These are phyloP conservation scores for Pelmatolapia mariae DNA, from an alignment of 2,113 vertebrate genomes.

Conservation along the genomic window DNA sequence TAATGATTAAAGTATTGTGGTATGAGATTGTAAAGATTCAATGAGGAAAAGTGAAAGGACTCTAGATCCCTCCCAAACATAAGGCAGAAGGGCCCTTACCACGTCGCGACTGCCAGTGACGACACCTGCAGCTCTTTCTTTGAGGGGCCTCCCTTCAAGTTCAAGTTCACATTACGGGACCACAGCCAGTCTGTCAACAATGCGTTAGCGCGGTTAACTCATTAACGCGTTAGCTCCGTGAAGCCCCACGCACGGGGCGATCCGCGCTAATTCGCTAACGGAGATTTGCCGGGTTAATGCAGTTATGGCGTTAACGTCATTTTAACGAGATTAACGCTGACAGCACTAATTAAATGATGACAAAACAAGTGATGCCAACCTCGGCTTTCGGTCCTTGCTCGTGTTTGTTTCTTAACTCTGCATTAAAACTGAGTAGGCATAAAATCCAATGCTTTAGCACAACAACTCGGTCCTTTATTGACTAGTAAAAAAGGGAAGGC, in stretches of 20 bases:
- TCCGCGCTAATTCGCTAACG: rapidly evolving
- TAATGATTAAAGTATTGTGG: too few relatives aligned
- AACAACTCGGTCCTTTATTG: not conserved
- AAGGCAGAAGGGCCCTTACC: not conserved
- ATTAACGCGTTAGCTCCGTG: not conserved
- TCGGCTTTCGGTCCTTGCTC: rapidly evolving
- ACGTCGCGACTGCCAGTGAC: rapidly evolving
- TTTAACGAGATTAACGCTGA: not conserved
- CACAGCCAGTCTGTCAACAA: not conserved
- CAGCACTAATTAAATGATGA: not conserved
- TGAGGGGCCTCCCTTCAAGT: not conserved
- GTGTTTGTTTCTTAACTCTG: not conserved
- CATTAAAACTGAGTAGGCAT: not conserved
- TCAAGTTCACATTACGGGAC: not conserved
- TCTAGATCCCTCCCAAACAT: not conserved
- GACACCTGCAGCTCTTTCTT: not conserved
- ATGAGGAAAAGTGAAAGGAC: not conserved
- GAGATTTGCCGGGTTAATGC: not conserved
- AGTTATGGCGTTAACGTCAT: not conserved
- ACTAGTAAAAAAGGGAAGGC: rapidly evolving
- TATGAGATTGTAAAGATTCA: not conserved
- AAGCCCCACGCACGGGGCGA: rapidly evolving
- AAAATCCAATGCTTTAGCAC: not conserved
- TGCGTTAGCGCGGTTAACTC: rapidly evolving
- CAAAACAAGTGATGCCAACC: not conserved